Evolutionary conservation across 1,140 invertebrate species (phyloP), one percentile per base, ranked within the genome.

Genomic region (Drosophila cardini): DNA sequence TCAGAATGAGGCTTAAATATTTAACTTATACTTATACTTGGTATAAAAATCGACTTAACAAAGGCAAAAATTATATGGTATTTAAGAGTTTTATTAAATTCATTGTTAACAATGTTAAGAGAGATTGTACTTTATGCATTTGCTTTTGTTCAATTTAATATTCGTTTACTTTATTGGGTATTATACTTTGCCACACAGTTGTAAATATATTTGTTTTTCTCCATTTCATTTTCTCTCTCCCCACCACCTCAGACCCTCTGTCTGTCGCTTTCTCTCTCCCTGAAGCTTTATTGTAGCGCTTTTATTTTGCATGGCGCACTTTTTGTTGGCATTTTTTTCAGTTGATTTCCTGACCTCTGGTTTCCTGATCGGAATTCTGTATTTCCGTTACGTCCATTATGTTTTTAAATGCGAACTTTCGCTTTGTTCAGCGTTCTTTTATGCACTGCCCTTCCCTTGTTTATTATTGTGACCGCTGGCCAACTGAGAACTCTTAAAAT

Each of bases 331-430:
- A 80, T 63, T 87, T 89, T 26, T 85, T 86, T 86, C 78, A 86
- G 82, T 86, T 85, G 82, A 86, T 85, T 85, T 85, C 82, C 82
- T 75, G 82, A 72, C 78, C 78, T 76, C 67, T 62, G 42, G 70
- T 64, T 87, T 87, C 84, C 84, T 89, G 84, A 87, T 89, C 80
- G 84, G 84, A 87, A 89, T 84, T 75, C 73, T 63, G 84, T 89
- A 87, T 89, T 87, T 87, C 84, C 84, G 76, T 76, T 80, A 64
- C 77, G 84, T 87, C 85, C 84, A 87, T 89, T 87, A 80, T 72
- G 72, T 74, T 87, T 79, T 86, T 86, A 86, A 86, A 87, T 87
- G 72, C 58, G 65, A 87, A 76, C 68, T 74, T 45, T 32, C 38
- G 67, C 64, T 68, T 72, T 72, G 71, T 62, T 70, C 36, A 18